Evolutionary conservation across 1,140 invertebrate genomes (phyloP).

Genomic region (Delia radicum): DNA sequence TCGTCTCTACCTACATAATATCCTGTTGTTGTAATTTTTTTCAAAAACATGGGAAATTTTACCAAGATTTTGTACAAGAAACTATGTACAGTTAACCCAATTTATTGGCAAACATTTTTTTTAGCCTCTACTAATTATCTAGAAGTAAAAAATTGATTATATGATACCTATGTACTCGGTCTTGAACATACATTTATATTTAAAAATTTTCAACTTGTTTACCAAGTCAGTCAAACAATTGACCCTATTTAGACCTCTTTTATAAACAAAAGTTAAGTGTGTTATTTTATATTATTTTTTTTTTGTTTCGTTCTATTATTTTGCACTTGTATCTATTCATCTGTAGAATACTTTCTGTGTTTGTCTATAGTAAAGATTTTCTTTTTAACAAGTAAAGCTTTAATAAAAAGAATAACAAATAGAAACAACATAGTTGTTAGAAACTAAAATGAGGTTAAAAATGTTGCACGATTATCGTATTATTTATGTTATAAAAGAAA

Average conservation of each 20-base stretch:
- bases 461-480: not conserved
- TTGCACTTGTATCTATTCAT: conserved; percentile 1
- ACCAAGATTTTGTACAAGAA: too few species aligned
- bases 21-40: too few species aligned
- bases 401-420: not conserved
- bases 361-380: not conserved
- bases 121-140: too few species aligned
- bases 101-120: too few species aligned
- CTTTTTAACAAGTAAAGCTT: not conserved
- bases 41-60: too few species aligned
- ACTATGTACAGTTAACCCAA: too few species aligned
- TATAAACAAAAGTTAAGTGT: not conserved
- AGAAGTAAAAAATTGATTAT: too few species aligned
- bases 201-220: not conserved
- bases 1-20: too few species aligned
- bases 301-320: not conserved
- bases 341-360: not conserved
- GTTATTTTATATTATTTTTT: not conserved
- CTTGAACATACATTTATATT: too few species aligned
- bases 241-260: conserved; percentile 10
- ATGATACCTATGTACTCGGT: too few species aligned
- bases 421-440: not conserved
- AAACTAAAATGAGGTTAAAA: not conserved
- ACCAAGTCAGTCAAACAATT: conserved; percentile 6
- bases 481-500: too few species aligned